phyloP scores from a whole-genome alignment of 2,888 invertebrate species.

The Dynastes tityus region DNA sequence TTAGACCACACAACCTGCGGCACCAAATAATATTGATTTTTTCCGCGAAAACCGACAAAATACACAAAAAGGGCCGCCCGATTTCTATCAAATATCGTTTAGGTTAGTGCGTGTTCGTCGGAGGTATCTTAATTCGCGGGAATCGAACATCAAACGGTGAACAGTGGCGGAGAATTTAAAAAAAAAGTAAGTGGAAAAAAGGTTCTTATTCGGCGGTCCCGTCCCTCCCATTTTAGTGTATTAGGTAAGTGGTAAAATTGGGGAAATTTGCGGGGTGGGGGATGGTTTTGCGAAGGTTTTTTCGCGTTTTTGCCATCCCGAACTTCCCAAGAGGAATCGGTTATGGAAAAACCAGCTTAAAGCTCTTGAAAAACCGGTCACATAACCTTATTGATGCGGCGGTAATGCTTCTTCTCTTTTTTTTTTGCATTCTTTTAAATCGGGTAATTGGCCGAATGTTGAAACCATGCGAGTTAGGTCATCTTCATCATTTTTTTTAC shows the following conservation, averaged over 20 bases:
- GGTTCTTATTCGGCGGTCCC: conserved; percentile 25
- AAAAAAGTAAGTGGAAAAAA: conserved; percentile 13
- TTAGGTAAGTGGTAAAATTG: conserved; percentile 48
- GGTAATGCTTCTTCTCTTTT: not conserved
- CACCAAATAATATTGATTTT: conserved; percentile 53
- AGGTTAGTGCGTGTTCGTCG: conserved; percentile 30
- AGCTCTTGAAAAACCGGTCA: conserved; percentile 11
- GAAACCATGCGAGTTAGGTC: conserved; percentile 27
- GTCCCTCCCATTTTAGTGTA: conserved; percentile 49
- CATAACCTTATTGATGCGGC: conserved; percentile 16
- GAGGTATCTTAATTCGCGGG: not conserved
- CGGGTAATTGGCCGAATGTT: conserved; percentile 1
- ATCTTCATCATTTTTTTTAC: conserved; percentile 2
- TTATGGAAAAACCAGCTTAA: too few species aligned
- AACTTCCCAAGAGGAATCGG: too few species aligned
- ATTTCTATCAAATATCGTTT: conserved; percentile 26
- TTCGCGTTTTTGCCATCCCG: not conserved
- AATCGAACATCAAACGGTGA: conserved; percentile 1
- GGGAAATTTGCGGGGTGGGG: conserved; percentile 7
- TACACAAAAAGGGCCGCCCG: conserved; percentile 47
- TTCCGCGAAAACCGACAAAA: conserved; percentile 50
- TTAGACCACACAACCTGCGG: conserved; percentile 43
- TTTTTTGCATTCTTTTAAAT: conserved; percentile 12
- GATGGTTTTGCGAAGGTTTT: not conserved
- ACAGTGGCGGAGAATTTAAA: conserved; percentile 16